Percentiles rank a stretch among this genome's conserved stretches.
Conservation (phyloP, 2,797 vertebrate species). For the Tangara arthus region DNA sequence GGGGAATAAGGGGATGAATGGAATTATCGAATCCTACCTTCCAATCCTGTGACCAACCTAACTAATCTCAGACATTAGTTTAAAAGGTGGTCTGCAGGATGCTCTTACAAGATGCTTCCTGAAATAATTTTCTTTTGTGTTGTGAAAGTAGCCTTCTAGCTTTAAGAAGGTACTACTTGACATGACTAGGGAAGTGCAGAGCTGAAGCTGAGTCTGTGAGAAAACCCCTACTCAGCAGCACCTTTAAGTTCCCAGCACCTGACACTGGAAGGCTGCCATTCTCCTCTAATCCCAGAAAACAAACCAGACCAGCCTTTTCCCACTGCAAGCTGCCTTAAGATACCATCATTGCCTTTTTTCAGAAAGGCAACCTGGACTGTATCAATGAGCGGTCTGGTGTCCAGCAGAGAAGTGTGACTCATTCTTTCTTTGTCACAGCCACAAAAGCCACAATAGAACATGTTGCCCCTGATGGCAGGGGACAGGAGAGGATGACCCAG, state of each 20-base stretch:
- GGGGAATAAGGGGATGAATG: background rate
- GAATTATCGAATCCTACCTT: background rate
- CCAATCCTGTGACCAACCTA: background rate
- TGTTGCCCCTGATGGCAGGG: background rate
- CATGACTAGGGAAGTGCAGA: background rate
- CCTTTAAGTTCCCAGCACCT: background rate
- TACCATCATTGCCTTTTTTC: background rate
- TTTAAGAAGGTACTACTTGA: background rate
- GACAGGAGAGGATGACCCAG: conserved; percentile 23
- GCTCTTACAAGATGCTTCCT: background rate
- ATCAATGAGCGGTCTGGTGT: background rate
- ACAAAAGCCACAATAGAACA: conserved; percentile 2
- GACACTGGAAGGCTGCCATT: background rate
- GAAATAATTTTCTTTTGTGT: background rate
- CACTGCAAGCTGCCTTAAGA: background rate
- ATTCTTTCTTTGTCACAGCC: conserved; percentile 29
- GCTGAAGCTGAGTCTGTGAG: background rate
- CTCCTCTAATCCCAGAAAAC: background rate
- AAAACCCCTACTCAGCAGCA: background rate
- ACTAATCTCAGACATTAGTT: background rate
- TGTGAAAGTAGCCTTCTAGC: background rate
- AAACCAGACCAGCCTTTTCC: background rate
- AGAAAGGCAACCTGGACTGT: conserved; percentile 2
- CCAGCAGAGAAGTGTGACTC: conserved; percentile 43
- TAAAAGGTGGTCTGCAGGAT: background rate